Conservation (phyloP, 2,797 vertebrate genomes). For the Siniperca undulata region DNA sequence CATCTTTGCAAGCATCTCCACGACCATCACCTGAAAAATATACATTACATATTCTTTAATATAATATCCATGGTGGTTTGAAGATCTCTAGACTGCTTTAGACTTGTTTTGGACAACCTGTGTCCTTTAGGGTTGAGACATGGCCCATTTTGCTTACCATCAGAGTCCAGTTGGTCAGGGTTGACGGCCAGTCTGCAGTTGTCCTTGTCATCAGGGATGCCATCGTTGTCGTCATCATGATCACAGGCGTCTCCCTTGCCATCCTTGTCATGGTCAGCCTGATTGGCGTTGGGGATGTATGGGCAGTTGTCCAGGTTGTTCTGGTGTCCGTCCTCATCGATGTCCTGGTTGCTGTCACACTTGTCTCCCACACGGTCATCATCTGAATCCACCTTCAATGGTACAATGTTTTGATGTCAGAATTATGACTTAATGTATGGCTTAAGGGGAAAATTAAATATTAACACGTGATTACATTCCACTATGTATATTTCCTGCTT, state of each 20-base stretch:
- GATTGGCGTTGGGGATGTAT: conserved; percentile 97
- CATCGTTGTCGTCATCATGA: conserved; percentile 97
- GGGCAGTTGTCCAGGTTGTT: conserved; percentile 99
- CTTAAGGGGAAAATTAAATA: not conserved
- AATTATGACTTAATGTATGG: not conserved
- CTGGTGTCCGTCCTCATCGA: conserved; percentile 98
- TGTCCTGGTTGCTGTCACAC: conserved; percentile 98
- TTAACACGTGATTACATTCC: conserved; percentile 1
- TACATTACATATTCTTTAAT: not conserved
- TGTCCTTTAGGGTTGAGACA: not conserved
- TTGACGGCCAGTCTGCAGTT: conserved; percentile 96
- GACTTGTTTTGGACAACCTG: not conserved
- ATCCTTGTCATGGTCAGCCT: conserved; percentile 98
- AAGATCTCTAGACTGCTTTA: not conserved
- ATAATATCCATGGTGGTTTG: not conserved
- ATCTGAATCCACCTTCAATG: conserved; percentile 91
- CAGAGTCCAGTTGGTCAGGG: conserved; percentile 93
- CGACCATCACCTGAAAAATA: conserved; percentile 91
- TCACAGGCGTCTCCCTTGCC: conserved; percentile 98
- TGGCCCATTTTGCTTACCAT: conserved; percentile 85
- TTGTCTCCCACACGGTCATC: conserved; percentile 95
- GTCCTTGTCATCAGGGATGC: conserved; percentile 96
- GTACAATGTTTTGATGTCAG: conserved; percentile 9
- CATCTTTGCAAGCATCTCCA: conserved; percentile 96
- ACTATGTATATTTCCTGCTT: conserved; percentile 4